Evolutionary conservation across 2,888 invertebrate species (phyloP).

Genomic region (Rhagonycha lutea): DNA sequence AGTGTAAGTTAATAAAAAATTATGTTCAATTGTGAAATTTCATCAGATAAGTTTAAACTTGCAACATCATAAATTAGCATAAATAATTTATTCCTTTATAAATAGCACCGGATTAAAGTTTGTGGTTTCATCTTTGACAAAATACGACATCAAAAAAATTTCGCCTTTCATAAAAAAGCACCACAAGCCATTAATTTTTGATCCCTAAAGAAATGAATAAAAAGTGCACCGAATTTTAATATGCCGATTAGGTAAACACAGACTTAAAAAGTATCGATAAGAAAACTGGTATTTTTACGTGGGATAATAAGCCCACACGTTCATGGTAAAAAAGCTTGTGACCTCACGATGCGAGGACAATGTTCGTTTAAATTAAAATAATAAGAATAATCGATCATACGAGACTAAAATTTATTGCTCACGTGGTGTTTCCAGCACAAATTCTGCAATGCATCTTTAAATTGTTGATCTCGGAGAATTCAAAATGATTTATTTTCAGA

Average conservation of each 20-base stretch:
- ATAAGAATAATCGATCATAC: not conserved
- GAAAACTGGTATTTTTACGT: conserved; percentile 2
- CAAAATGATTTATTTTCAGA: not conserved
- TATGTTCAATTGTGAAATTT: not conserved
- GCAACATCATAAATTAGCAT: not conserved
- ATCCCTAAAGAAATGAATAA: not conserved
- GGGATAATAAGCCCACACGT: conserved; percentile 1
- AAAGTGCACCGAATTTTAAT: not conserved
- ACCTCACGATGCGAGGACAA: not conserved
- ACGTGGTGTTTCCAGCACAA: not conserved
- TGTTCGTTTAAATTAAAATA: not conserved
- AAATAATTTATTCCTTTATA: not conserved
- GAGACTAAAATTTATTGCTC: not conserved
- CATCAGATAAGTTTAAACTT: not conserved
- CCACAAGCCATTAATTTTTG: not conserved
- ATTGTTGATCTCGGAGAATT: not conserved
- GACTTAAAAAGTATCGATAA: not conserved
- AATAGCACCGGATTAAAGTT: not conserved
- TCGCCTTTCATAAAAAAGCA: not conserved
- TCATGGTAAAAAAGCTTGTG: not conserved
- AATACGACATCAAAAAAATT: not conserved
- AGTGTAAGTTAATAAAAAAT: not conserved
- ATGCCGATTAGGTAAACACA: not conserved
- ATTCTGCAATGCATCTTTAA: not conserved
- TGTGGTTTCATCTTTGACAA: not conserved